A percentile compares a stretch with the other conserved stretches of the same genome.
phyloP scores from a whole-genome alignment of 2,113 vertebrate species.

The Campylomormyrus numenius region DNA sequence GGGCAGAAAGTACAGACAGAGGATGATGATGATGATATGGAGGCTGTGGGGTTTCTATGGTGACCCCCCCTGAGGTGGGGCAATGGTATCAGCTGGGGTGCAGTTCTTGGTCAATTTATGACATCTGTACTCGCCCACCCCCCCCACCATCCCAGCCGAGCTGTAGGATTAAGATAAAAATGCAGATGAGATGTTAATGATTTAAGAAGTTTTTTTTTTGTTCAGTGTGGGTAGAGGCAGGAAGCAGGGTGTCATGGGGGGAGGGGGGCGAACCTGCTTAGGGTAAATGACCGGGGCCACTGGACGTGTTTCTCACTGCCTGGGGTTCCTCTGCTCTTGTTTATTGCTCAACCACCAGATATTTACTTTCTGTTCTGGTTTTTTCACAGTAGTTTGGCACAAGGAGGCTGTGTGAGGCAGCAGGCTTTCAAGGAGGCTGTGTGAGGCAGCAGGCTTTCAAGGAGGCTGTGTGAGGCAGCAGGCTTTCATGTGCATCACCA shows the following conservation, averaged over 20 bases:
- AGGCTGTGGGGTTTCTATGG: not conserved
- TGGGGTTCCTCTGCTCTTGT: not conserved
- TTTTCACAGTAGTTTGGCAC: not conserved
- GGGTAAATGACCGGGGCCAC: not conserved
- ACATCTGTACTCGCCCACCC: not conserved
- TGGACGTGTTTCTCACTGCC: not conserved
- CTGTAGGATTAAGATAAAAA: not conserved
- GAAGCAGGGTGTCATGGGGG: not conserved
- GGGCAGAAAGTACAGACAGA: not conserved
- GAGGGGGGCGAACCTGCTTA: not conserved
- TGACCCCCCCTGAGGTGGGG: not conserved
- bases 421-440: not conserved
- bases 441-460: no score
- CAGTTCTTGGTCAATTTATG: not conserved
- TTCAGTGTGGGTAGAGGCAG: not conserved
- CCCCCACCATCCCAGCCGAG: not conserved
- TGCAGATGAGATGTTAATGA: not conserved
- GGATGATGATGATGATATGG: not conserved
- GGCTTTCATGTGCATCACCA: not conserved
- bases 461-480: not conserved
- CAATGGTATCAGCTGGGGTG: not conserved
- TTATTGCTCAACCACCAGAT: not conserved
- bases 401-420: not conserved
- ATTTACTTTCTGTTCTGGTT: not conserved
- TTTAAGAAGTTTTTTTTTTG: no score